Base-by-base conservation (phyloP, 1,140 invertebrate genomes). In the Heliconius hewitsoni region DNA sequence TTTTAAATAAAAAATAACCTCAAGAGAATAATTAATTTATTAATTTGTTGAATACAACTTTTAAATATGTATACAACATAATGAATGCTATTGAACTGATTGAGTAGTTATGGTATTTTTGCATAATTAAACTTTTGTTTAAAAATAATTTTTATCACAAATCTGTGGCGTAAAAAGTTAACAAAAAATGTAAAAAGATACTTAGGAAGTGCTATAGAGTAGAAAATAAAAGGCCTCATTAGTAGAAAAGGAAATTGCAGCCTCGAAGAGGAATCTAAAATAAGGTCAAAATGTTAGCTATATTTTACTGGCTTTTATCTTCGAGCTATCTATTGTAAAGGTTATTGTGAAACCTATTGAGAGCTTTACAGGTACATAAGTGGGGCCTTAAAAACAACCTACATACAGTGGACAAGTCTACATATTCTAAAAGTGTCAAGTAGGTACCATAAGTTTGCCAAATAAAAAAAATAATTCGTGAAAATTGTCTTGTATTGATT, bases 201-300 rank as follows among this genome's bases (percentile, higher is more conserved):
- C 84, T 84, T 85, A 85, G 83, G 82, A 82, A 84, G 73, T 80
- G 77, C 86, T 89, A 88, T 88, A 86, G 84, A 87, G 81, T 85
- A 86, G 85, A 84, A 90, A 88, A 93, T 91, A 91, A 92, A 92
- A 91, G 87, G 86, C 87, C 91, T 94, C 92, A 93, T 94, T 94
- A 94, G 90, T 87, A 92, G 85, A 91, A 93, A 90, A 89, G 91
- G 92, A 94, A 94, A 94, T 93, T 94, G 92, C 92, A 92, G 87
- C 87, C 91, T 92, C 90, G 83, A 81, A 83, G 85, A 89, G 84
- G 85, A 92, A 92, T 88, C 86, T 91, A 90, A 89, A 94, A 94
- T 92, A 90, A 91, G 91, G 92, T 90, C 91, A 92, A 93, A 93
- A 88, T 89, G 88, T 92, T 91, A 87, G 84, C 86, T 88, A 87